phyloP scores from a whole-genome alignment of 2,888 invertebrate species.

The Athalia circularis region DNA sequence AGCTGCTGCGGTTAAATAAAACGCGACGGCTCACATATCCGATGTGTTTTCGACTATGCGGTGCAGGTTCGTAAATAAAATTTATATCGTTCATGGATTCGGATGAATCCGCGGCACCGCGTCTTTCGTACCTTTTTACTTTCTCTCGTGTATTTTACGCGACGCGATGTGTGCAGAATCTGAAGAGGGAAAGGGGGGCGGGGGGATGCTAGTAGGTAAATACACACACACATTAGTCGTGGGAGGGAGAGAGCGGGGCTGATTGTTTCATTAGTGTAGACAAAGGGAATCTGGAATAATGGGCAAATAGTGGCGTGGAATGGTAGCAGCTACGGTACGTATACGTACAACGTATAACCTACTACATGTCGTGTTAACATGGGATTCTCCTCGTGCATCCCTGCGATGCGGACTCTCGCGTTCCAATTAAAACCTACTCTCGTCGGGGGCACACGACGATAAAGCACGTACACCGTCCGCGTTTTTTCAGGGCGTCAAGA shows the following conservation, averaged over 20 bases:
- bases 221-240: too few relatives aligned
- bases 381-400: constrained; percentile 56
- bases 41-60: too few relatives aligned
- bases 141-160: too few relatives aligned
- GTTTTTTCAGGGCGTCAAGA: constrained; percentile 46
- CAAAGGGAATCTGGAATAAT: constrained; percentile 74
- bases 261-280: constrained; percentile 74
- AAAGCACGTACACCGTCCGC: constrained; percentile 57
- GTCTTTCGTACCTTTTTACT: too few relatives aligned
- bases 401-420: constrained; percentile 59
- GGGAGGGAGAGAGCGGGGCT: constrained; percentile 63
- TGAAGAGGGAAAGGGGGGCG: too few relatives aligned
- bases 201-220: too few relatives aligned
- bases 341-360: too few relatives aligned
- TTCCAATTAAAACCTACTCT: constrained; percentile 71
- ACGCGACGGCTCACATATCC: too few relatives aligned
- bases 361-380: constrained; percentile 67
- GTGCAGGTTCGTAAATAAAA: not conserved
- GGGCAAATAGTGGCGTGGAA: constrained; percentile 67
- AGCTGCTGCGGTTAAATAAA: too few relatives aligned
- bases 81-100: not conserved
- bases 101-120: too few relatives aligned
- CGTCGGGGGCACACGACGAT: constrained; percentile 48
- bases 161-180: too few relatives aligned
- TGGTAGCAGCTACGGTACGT: not conserved